Base-by-base conservation (phyloP, 2,888 invertebrate genomes). In the Cosmia trapezina region DNA sequence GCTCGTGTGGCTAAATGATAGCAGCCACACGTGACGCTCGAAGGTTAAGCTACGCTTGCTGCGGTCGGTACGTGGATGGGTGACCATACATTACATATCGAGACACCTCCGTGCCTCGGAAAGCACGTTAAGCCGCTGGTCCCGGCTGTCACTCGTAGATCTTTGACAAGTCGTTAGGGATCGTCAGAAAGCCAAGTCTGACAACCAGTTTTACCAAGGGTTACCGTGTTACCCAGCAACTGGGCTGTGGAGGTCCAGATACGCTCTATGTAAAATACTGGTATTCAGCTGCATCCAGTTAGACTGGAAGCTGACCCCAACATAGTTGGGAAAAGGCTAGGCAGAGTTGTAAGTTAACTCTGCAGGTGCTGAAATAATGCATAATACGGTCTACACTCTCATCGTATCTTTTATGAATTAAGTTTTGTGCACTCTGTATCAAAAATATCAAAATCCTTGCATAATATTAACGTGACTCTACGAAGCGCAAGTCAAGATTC, bases 401-500 rank as follows among this genome's bases (percentile, higher is more conserved):
- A 43, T 41, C 45, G 28, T 51, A 33, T 33, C 14, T 51, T 43
- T 17, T 12, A 51, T 45, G 51, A 19, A 62, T 53, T 22, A 62
- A 47, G 28, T 47, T 69, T 62, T n/a, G 22, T 41, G 47, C 22
- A 53, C 5, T 53, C 47, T 14, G n/a, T 49, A 45, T 61, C 8
- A 69, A 75, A 51, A 45, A 71, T 47, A 71, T 71, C 11, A 71
- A 56, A 71, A 57, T 28, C 19, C 71, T 49, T 68, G 43, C 28
- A 51, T n/a, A 51, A 57, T 51, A 51, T 45, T 33, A 49, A 47
- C 19, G 69, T 33, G 33, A 33, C 43, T 69, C 53, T 47, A 53
- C 12, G 2, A 28, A 51, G 43, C 37, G 33, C 17, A 63, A 56
- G 43, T 45, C 33, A 76, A 51, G 28, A 76, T 76, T 11, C 66